Evolutionary conservation across 1,140 invertebrate species (phyloP), one percentile per base, ranked within the genome.

Genomic region (Micrasema longulum): DNA sequence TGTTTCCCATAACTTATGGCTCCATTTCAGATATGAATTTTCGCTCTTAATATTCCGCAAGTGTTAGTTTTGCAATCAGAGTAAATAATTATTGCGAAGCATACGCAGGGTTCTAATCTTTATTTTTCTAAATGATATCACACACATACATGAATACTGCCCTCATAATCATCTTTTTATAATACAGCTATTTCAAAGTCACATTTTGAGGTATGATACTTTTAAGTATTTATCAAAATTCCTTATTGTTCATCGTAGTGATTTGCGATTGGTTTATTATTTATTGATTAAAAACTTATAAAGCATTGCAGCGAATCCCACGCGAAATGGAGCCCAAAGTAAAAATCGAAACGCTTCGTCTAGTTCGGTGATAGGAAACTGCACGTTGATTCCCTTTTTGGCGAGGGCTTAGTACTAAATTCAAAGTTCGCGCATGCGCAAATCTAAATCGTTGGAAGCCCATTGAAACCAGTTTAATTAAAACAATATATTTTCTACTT

Each of bases 1-100:
- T 38, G 73, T 57, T 74, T 74, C 73, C 73, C 73, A 74, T 64
- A 71, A 69, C 69, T 74, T 74, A 74, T 74, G 69, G 71, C 69
- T 74, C 69, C 63, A 71, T 71, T 74, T 74, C 64, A 55, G 71
- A 69, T 71, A 74, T 71, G 63, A n/a, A 71, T 71, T 74, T 74
- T 71, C 63, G 53, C 73, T 60, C 62, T 53, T 48, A 55, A 69
- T 62, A 55, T 74, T 74, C 73, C 69, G 69, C 73, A 71, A 74
- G 66, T 47, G 60, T 5, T 14, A 1, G 23, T 45, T 63, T 63
- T 43, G 43, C 43, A 0, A 14, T 6, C 43, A 14, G 43, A n/a
- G 18, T n/a, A 45, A 45, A 14, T 45, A 45, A 45, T 45, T 6
- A 45, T 14, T 16, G 1, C 2, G 1, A n/a, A 43, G n/a, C 0